These are phyloP conservation scores for Antennarius maculatus DNA, from an alignment of 2,797 vertebrate species.

Conservation along the genomic window DNA sequence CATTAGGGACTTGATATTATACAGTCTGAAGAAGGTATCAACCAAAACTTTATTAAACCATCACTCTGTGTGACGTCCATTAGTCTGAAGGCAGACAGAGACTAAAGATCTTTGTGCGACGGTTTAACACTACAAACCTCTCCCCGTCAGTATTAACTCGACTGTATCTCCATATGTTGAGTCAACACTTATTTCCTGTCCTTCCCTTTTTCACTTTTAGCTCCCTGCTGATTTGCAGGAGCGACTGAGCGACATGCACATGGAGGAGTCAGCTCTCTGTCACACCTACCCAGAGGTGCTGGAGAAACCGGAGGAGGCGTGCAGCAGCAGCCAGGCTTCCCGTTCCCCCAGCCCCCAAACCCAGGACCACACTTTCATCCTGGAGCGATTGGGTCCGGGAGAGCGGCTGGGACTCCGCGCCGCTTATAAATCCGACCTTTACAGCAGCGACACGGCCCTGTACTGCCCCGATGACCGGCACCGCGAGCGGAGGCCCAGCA, in stretches of 20 bases:
- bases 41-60: not conserved
- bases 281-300: conserved; percentile 89
- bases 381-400: conserved; percentile 78
- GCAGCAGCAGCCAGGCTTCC: conserved; percentile 87
- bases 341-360: conserved; percentile 87
- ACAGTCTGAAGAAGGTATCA: not conserved
- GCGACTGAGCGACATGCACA: conserved; percentile 87
- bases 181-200: conserved; percentile 1
- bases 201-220: conserved; percentile 70
- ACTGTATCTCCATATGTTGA: not conserved
- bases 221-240: conserved; percentile 93
- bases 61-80: not conserved
- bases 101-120: too few species aligned
- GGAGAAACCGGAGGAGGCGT: conserved; percentile 91
- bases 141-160: too few species aligned
- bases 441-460: conserved; percentile 94
- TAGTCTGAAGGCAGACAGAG: too few species aligned
- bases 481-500: conserved; percentile 87
- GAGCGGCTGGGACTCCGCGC: conserved; percentile 83
- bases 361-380: conserved; percentile 84
- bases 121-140: too few species aligned
- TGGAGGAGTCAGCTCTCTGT: conserved; percentile 88
- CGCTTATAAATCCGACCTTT: conserved; percentile 90
- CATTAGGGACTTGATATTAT: not conserved
- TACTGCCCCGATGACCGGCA: conserved; percentile 92